phyloP scores from a whole-genome alignment of 2,113 vertebrate species.

The Okapia johnstoni region DNA sequence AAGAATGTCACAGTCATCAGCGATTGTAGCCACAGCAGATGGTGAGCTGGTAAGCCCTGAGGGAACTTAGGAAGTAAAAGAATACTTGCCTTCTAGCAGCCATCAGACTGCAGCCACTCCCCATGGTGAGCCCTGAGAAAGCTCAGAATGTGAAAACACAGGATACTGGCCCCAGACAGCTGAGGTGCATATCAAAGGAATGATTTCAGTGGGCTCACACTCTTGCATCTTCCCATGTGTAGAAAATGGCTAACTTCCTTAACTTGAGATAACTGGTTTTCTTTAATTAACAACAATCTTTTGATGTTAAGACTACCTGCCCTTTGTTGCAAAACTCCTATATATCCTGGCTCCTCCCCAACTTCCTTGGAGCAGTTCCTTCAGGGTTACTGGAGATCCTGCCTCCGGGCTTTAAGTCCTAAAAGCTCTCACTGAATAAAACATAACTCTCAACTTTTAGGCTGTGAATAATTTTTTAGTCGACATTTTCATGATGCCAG shows the following conservation, averaged over 20 bases:
- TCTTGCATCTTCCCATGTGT: neutral
- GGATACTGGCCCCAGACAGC: neutral
- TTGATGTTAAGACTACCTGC: neutral
- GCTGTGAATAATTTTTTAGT: neutral
- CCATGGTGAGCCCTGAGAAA: neutral
- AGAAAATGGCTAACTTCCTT: neutral
- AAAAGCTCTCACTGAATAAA: neutral
- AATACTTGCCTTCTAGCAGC: neutral
- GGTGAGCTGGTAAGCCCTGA: neutral
- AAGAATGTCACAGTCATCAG: neutral
- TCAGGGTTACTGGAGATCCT: neutral
- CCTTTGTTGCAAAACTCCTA: neutral
- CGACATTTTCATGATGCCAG: neutral
- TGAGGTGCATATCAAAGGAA: neutral
- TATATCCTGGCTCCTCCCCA: neutral
- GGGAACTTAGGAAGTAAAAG: neutral
- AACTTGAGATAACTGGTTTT: neutral
- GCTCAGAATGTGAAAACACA: neutral
- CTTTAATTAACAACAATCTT: neutral
- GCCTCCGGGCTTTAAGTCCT: neutral
- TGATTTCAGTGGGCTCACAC: neutral
- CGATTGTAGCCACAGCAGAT: neutral
- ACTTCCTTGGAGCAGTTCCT: neutral
- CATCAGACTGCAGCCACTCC: neutral
- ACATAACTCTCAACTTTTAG: neutral